Conservation (phyloP, 2,888 invertebrate species). For the Colletes collaris region DNA sequence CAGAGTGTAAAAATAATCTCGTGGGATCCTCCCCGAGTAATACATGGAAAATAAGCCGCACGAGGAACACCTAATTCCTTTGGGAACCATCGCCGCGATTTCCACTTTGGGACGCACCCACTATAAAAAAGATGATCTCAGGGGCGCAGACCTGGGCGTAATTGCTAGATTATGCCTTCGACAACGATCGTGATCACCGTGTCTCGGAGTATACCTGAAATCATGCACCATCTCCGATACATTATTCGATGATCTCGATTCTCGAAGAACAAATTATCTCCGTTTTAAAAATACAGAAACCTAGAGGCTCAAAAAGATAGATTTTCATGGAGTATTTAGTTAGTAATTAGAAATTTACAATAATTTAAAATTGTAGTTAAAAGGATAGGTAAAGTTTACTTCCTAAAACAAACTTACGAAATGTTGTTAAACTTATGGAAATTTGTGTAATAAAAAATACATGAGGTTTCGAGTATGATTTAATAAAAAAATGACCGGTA, state of each 20-base stretch:
- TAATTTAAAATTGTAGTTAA: not conserved
- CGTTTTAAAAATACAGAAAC: not conserved
- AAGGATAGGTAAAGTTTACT: no score
- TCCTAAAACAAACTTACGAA: no score
- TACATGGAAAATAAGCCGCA: conserved; percentile 25
- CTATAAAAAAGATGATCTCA: conserved; percentile 25
- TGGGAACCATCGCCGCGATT: conserved; percentile 27
- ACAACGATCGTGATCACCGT: conserved; percentile 6
- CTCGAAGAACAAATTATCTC: not conserved
- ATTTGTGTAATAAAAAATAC: no score
- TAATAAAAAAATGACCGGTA: no score
- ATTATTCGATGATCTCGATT: not conserved
- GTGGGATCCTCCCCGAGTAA: conserved; percentile 1
- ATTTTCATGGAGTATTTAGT: no score
- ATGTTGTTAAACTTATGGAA: no score
- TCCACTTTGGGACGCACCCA: conserved; percentile 35
- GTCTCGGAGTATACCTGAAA: conserved; percentile 7
- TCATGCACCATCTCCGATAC: not conserved
- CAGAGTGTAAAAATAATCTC: conserved; percentile 23
- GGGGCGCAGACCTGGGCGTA: conserved; percentile 18
- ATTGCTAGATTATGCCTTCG: conserved; percentile 41
- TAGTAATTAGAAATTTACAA: not conserved
- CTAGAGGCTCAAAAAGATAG: not conserved
- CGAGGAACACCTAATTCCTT: conserved; percentile 25
- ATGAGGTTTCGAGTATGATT: no score